Evolutionary conservation across 1,140 invertebrate genomes (phyloP), one percentile per base, ranked within the genome.

Genomic region (Pantala flavescens): DNA sequence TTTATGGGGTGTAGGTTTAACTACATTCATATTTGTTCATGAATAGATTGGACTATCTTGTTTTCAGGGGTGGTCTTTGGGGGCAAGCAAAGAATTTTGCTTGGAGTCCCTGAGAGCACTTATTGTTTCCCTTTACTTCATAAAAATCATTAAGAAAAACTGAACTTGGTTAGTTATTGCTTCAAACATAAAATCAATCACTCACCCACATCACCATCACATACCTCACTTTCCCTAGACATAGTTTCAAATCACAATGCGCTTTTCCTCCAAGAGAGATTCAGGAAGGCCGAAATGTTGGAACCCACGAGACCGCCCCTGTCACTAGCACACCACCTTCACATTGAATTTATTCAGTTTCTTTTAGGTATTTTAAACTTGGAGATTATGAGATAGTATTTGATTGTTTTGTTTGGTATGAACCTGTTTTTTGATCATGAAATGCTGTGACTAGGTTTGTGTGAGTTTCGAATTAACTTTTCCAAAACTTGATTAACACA

Each of bases 1-100:
- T 63, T 63, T 63, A 63, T 63, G 49, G 49, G 49, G 49, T 63
- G 49, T 63, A 63, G 49, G 49, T 63, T 63, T 63, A 63, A 63
- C 49, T 63, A 63, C 49, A 63, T 63, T 63, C 49, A 63, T 63
- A 63, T 63, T 63, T 63, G 49, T 63, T 63, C 49, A 63, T 63
- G 49, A 63, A 63, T 63, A 63, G 49, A 63, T 16, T 63, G 49
- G n/a, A 63, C 49, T 63, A 63, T 63, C 49, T 63, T 63, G 49
- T 63, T 63, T 63, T 63, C 49, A 63, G 49, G 49, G 49, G 49
- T 63, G 49, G 49, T 63, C 49, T 63, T 63, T 3, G 49, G 49
- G 28, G 49, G 49, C 49, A 63, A 63, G 49, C 49, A 63, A 63
- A 7, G 49, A 5, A 63, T 63, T 63, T 63, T 63, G 49, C 49